phyloP scores from a whole-genome alignment of 2,797 vertebrate genomes.

The Novumbra hubbsi region DNA sequence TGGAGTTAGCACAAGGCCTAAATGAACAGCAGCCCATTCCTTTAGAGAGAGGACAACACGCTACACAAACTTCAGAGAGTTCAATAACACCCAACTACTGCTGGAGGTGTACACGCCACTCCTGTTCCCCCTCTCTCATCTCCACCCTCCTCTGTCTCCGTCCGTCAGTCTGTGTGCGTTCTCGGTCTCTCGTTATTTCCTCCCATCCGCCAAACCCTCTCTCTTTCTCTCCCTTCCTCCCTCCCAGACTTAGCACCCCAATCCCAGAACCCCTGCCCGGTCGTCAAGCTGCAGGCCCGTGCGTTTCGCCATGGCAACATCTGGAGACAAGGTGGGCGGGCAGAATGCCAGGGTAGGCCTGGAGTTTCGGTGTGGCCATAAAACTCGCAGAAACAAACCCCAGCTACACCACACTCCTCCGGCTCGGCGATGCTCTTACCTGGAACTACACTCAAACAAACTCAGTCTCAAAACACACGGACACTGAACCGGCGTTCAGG shows the following conservation, averaged over 20 bases:
- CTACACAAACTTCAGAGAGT: not conserved
- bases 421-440: not conserved
- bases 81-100: not conserved
- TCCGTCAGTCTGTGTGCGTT: constrained; percentile 21
- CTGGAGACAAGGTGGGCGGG: constrained; percentile 85
- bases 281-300: constrained; percentile 77
- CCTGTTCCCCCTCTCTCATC: constrained; percentile 2
- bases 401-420: constrained; percentile 60
- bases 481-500: constrained; percentile 24
- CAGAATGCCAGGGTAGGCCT: constrained; percentile 72
- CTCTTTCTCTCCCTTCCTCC: constrained; percentile 48
- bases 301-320: constrained; percentile 80
- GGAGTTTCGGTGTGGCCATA: constrained; percentile 75
- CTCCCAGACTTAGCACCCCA: constrained; percentile 59
- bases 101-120: constrained; percentile 14
- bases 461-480: not conserved
- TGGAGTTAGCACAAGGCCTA: constrained; percentile 72
- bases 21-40: constrained; percentile 72
- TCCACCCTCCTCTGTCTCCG: constrained; percentile 11
- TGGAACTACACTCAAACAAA: not conserved
- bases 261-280: constrained; percentile 69
- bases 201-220: constrained; percentile 1
- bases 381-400: constrained; percentile 78
- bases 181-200: constrained; percentile 49
- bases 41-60: constrained; percentile 69